These are phyloP conservation scores for Dolichomitus sp. DNA, from an alignment of 2,888 invertebrate species.

Conservation along the genomic window DNA sequence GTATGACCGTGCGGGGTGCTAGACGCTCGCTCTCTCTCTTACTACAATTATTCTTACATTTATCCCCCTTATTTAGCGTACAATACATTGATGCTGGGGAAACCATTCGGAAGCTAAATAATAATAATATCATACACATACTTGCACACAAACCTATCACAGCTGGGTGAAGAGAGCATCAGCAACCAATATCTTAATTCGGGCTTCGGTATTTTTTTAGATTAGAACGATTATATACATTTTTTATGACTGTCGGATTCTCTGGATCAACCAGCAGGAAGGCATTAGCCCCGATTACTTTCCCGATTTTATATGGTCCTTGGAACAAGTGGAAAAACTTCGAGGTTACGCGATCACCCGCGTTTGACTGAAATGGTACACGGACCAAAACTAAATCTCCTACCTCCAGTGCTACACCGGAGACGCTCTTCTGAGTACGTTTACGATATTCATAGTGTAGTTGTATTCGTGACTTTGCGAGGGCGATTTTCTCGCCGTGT, in stretches of 20 bases:
- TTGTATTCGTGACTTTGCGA: not conserved
- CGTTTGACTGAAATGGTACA: slow-evolving; percentile 14
- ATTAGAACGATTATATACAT: not conserved
- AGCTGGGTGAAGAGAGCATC: no score
- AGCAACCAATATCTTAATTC: no score
- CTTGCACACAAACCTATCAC: no score
- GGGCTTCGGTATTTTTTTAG: not conserved
- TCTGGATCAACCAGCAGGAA: not conserved
- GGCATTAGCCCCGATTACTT: slow-evolving; percentile 5
- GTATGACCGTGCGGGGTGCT: no score
- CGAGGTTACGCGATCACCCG: not conserved
- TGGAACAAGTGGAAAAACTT: slow-evolving; percentile 44
- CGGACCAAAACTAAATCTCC: slow-evolving; percentile 37
- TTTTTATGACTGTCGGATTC: not conserved
- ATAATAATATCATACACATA: no score
- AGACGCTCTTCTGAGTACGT: not conserved
- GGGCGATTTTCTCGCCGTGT: not conserved
- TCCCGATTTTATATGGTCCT: slow-evolving; percentile 7
- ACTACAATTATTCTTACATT: no score
- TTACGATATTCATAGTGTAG: not conserved
- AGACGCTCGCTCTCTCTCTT: no score
- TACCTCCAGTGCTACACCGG: not conserved
- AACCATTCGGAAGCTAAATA: no score
- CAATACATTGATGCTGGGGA: no score
- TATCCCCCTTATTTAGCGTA: no score